phyloP scores from a whole-genome alignment of 2,797 vertebrate genomes.

The Spinibarbus caldwelli region DNA sequence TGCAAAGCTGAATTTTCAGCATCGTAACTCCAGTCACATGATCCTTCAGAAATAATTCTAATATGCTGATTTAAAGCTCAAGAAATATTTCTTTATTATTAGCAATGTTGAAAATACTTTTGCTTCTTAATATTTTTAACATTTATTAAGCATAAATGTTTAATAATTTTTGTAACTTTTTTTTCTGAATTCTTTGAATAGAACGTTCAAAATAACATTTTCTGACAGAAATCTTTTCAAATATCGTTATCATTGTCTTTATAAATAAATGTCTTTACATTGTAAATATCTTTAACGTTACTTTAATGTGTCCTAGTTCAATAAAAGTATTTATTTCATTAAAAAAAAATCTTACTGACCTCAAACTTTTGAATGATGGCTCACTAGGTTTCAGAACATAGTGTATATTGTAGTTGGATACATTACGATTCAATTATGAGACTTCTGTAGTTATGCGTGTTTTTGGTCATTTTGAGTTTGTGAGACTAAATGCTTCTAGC shows the following conservation, averaged over 20 bases:
- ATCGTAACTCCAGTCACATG: background rate
- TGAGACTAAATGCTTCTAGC: conserved; percentile 2
- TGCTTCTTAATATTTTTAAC: background rate
- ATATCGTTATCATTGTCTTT: background rate
- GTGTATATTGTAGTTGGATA: background rate
- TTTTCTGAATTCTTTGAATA: background rate
- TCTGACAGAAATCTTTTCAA: background rate
- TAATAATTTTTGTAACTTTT: background rate
- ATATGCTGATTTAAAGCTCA: background rate
- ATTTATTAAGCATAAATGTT: background rate
- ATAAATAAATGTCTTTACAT: background rate
- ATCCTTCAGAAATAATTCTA: background rate
- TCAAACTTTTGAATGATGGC: background rate
- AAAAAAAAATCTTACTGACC: background rate
- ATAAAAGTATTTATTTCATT: background rate
- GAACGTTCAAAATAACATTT: background rate
- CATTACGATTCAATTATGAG: background rate
- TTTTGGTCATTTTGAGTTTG: conserved; percentile 22
- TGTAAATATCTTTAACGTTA: background rate
- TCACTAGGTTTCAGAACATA: background rate
- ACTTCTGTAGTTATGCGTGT: conserved; percentile 20
- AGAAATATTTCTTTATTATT: background rate
- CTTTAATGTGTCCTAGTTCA: background rate
- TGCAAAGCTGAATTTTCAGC: background rate
- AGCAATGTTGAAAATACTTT: too few species aligned